Conservation (phyloP, 2,113 vertebrate species). For the Atherinomorus stipes region DNA sequence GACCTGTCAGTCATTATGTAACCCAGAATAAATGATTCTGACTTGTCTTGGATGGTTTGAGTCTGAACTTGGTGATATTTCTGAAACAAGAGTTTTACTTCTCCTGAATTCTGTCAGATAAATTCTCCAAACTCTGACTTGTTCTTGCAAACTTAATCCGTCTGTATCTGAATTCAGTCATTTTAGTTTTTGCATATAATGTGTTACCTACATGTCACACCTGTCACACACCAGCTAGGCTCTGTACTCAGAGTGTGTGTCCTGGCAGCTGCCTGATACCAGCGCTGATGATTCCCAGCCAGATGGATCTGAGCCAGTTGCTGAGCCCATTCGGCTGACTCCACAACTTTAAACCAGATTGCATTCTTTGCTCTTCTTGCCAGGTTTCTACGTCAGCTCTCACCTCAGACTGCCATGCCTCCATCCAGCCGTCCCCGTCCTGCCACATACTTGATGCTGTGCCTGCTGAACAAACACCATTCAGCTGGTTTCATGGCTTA, state of each 20-base stretch:
- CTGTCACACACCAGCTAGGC: background rate
- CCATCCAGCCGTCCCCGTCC: background rate
- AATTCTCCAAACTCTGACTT: no score
- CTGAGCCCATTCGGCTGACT: conserved; percentile 18
- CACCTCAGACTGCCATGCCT: background rate
- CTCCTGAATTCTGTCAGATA: no score
- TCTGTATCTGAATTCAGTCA: no score
- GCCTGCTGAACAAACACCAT: background rate
- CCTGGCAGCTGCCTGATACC: conserved; percentile 8
- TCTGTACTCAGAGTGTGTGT: conserved; percentile 2
- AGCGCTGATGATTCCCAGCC: conserved; percentile 1
- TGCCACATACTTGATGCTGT: conserved; percentile 17
- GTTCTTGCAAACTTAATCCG: no score
- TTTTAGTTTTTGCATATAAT: no score
- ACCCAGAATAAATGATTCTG: no score
- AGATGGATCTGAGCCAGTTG: conserved; percentile 13
- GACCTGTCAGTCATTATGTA: no score
- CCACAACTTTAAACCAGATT: background rate
- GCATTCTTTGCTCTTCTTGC: conserved; percentile 6
- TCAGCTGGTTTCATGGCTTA: conserved; percentile 21
- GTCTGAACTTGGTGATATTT: no score
- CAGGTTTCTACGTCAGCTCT: conserved; percentile 34
- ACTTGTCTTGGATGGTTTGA: no score
- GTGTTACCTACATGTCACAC: background rate
- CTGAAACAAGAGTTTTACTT: no score